Evolutionary conservation across 2,113 vertebrate species (phyloP).

Genomic region (Progne subis): DNA sequence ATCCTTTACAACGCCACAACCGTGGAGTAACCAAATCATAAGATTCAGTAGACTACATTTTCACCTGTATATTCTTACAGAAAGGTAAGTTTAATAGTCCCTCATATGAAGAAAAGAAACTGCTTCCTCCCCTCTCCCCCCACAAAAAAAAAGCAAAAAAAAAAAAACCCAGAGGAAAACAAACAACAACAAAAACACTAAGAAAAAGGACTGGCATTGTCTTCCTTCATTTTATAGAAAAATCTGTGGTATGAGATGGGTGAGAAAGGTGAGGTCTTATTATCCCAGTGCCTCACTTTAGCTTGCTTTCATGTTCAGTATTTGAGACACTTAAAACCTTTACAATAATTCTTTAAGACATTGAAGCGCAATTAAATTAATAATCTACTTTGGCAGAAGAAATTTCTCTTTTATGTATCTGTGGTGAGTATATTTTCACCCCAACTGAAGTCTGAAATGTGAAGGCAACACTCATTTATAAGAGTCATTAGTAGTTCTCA

Average conservation of each 20-base stretch:
- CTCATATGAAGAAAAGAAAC: neutral
- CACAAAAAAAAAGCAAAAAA: neutral
- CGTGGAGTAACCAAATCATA: neutral
- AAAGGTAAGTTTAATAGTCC: neutral
- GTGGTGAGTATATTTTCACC: neutral
- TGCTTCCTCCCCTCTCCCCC: rapidly evolving
- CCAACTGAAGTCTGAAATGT: neutral
- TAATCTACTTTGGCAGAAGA: neutral
- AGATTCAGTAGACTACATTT: neutral
- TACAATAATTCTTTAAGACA: neutral
- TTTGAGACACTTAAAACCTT: neutral
- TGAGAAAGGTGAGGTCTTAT: neutral
- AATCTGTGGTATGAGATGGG: neutral
- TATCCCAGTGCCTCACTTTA: neutral
- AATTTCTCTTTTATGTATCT: neutral
- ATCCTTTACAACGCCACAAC: neutral
- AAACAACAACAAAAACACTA: neutral
- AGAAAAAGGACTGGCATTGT: neutral
- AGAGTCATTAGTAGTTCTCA: neutral
- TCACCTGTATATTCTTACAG: neutral
- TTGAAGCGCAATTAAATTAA: neutral
- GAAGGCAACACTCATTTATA: neutral
- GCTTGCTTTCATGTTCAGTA: neutral
- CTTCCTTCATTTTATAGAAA: neutral
- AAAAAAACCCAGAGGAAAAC: no score